phyloP scores from a whole-genome alignment of 2,888 invertebrate species.

The Acanthosepion esculentum region DNA sequence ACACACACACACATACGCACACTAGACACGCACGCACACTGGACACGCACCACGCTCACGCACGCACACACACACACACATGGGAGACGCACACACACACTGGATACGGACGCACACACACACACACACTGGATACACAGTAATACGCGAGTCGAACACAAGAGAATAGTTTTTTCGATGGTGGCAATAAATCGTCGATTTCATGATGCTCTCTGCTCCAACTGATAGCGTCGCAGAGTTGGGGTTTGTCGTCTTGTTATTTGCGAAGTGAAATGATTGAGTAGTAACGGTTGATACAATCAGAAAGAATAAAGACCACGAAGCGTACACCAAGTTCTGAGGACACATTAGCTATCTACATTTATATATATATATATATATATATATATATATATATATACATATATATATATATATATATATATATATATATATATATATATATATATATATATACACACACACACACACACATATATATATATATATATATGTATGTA shows the following conservation, averaged over 20 bases:
- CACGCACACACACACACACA: neutral
- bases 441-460: neutral
- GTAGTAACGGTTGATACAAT: no score
- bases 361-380: neutral
- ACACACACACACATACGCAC: neutral
- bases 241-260: neutral
- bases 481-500: conserved; percentile 33
- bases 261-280: no score
- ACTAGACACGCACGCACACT: neutral
- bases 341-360: neutral
- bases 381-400: conserved; percentile 33
- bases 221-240: neutral
- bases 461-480: neutral
- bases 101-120: neutral
- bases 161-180: neutral
- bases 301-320: no score
- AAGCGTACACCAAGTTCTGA: no score
- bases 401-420: neutral
- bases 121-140: neutral
- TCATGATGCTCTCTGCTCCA: conserved; percentile 1
- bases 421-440: conserved; percentile 24
- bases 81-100: neutral
- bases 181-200: neutral
- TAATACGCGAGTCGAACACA: neutral
- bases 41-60: neutral